Conservation (phyloP, 2,113 vertebrate genomes). For the Chlorodrepanis virens region DNA sequence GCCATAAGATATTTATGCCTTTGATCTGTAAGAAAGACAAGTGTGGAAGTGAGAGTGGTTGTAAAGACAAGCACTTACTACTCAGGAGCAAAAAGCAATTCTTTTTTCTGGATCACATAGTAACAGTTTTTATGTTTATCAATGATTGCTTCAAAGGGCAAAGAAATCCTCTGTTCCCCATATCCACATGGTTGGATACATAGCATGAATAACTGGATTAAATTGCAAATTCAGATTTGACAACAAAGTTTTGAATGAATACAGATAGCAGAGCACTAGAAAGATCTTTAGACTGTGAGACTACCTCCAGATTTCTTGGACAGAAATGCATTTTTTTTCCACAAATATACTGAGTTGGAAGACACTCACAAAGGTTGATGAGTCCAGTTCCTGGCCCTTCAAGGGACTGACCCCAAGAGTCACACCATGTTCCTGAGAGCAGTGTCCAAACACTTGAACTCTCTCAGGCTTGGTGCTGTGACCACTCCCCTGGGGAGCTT, state of each 20-base stretch:
- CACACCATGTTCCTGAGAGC: not conserved
- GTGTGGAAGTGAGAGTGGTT: not conserved
- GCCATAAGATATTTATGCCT: not conserved
- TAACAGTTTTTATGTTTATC: not conserved
- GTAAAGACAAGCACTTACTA: not conserved
- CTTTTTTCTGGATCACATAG: not conserved
- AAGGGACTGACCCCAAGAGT: too few relatives aligned
- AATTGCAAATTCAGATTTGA: not conserved
- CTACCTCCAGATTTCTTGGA: not conserved
- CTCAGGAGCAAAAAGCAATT: not conserved
- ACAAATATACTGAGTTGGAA: not conserved
- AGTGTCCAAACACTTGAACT: not conserved
- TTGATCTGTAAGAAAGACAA: not conserved
- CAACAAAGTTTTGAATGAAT: not conserved
- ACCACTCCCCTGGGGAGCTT: accelerated
- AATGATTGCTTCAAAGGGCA: not conserved
- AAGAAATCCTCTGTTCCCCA: not conserved
- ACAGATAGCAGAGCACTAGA: not conserved
- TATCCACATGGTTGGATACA: not conserved
- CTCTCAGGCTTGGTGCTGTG: not conserved
- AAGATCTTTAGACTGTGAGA: not conserved
- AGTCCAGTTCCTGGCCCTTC: not conserved
- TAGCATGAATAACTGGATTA: not conserved
- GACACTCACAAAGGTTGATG: accelerated
- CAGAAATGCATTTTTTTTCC: not conserved